Percentiles rank a stretch among this genome's conserved stretches.
Evolutionary conservation across 2,113 vertebrate genomes (phyloP).

Genomic region (Serilophus lunatus): DNA sequence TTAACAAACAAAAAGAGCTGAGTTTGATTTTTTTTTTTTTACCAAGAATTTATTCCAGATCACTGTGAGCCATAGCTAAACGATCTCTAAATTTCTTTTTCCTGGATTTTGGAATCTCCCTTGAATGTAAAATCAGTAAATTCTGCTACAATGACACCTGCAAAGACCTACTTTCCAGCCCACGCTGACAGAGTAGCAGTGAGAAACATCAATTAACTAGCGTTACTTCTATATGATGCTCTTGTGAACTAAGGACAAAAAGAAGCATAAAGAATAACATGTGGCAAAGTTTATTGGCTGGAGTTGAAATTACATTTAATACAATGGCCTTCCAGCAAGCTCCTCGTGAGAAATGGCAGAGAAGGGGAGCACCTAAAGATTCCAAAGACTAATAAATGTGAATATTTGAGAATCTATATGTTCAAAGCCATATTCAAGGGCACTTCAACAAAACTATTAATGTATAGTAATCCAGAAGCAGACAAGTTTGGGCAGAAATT

Average conservation of each 20-base stretch:
- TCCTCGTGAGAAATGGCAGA: background rate
- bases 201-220: background rate
- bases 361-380: background rate
- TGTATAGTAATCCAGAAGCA: background rate
- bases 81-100: background rate
- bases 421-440: background rate
- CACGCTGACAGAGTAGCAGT: background rate
- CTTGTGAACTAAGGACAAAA: background rate
- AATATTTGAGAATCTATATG: background rate
- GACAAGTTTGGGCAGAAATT: background rate
- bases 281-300: background rate
- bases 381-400: background rate
- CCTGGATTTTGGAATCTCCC: background rate
- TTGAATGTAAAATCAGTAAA: fast-evolving
- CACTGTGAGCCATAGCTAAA: background rate
- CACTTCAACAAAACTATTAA: background rate
- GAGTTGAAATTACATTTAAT: background rate
- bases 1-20: background rate
- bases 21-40: background rate
- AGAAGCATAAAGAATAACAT: background rate
- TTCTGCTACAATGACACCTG: background rate
- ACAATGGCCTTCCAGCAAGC: background rate
- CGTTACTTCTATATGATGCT: background rate
- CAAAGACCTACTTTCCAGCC: background rate
- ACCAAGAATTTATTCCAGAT: background rate